phyloP scores from a whole-genome alignment of 1,140 invertebrate species.

The Globodera ellingtonae region DNA sequence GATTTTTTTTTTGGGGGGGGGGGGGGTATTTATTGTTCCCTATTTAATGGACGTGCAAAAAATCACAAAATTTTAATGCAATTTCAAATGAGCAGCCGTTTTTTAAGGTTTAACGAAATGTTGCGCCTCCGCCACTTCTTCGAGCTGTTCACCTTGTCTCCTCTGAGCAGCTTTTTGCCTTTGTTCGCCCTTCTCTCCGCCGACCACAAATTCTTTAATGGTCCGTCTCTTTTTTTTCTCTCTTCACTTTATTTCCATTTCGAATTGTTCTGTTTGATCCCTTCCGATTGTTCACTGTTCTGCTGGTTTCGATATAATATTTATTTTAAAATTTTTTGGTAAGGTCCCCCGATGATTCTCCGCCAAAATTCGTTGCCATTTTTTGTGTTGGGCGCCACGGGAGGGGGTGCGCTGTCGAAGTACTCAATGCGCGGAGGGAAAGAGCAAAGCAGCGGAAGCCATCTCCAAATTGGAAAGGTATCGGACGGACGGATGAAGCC shows the following conservation, averaged over 20 bases:
- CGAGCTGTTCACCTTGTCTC: neutral
- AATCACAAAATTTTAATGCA: too few relatives aligned
- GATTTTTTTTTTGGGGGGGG: neutral
- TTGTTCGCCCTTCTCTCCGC: neutral
- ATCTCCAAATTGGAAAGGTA: constrained; percentile 2
- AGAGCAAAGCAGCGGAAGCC: neutral
- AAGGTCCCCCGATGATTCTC: neutral
- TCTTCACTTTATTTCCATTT: neutral
- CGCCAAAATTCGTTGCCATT: neutral
- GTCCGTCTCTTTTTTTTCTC: neutral
- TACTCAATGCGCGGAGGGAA: constrained; percentile 1
- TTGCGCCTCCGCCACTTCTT: neutral
- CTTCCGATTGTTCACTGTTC: neutral
- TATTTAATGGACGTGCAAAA: too few relatives aligned
- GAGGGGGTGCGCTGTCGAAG: neutral
- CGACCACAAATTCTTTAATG: neutral
- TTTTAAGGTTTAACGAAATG: neutral
- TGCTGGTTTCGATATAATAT: neutral
- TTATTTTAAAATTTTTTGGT: neutral
- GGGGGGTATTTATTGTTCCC: neutral
- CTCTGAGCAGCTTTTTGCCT: neutral
- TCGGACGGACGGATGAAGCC: neutral
- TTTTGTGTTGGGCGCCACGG: constrained; percentile 4
- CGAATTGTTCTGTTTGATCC: neutral
- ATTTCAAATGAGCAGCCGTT: neutral